Evolutionary conservation across 1,140 invertebrate genomes (phyloP).

Genomic region (Elysia chlorotica): DNA sequence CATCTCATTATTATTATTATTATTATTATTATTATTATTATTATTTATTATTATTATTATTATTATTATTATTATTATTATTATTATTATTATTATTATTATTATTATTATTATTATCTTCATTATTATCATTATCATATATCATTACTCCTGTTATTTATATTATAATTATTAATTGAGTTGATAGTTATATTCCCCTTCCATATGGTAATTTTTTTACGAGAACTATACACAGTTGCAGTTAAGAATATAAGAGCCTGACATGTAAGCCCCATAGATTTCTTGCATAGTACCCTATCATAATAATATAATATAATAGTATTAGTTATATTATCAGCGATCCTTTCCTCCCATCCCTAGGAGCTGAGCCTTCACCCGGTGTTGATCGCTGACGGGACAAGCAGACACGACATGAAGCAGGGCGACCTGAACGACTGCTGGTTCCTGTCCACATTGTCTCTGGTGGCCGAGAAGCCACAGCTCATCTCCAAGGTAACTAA

Average conservation of each 20-base stretch:
- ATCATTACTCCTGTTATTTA: no score
- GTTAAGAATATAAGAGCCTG: no score
- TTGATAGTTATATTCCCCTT: background rate
- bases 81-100: background rate
- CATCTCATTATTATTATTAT: background rate
- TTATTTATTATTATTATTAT: no score
- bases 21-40: background rate
- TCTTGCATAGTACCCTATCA: background rate
- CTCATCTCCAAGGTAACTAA: constrained; percentile 42
- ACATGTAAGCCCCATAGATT: background rate
- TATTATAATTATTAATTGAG: no score
- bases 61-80: no score
- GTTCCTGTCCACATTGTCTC: constrained; percentile 48
- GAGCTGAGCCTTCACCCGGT: constrained; percentile 35
- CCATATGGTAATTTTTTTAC: no score
- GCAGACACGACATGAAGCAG: constrained; percentile 49
- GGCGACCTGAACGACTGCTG: constrained; percentile 51
- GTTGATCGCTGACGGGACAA: constrained; percentile 45
- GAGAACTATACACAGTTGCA: background rate
- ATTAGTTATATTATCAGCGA: background rate
- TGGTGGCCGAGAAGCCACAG: constrained; percentile 48
- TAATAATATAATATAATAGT: background rate
- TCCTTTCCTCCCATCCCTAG: constrained; percentile 24
- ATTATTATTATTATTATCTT: background rate
- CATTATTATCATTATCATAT: no score